These are phyloP conservation scores for Nephila pilipes DNA, from an alignment of 1,140 invertebrate species.

Conservation along the genomic window DNA sequence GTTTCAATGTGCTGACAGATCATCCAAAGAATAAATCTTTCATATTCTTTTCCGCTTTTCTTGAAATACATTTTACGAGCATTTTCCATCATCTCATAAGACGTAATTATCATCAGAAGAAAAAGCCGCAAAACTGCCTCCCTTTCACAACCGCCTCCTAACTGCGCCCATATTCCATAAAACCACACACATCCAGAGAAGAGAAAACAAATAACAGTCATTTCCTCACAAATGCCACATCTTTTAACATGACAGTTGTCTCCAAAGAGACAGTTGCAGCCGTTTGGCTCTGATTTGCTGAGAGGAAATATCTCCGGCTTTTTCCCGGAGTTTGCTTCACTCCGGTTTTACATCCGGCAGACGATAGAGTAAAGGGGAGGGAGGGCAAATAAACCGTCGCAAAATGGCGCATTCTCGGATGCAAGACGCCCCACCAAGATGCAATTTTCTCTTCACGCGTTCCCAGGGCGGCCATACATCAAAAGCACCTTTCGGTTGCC, in stretches of 20 bases:
- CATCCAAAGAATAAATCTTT: too few species aligned
- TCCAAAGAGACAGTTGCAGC: constrained; percentile 3
- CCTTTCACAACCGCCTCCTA: background rate
- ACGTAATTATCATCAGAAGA: background rate
- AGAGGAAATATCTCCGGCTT: background rate
- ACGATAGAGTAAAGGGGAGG: background rate
- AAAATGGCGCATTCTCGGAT: constrained; percentile 66
- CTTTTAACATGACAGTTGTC: constrained; percentile 17
- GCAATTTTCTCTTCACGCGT: constrained; percentile 74
- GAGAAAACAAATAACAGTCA: constrained; percentile 11
- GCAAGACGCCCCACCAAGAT: constrained; percentile 67
- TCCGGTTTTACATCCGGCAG: constrained; percentile 1
- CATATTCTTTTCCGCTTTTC: too few species aligned
- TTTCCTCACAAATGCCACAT: constrained; percentile 11
- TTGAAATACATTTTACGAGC: too few species aligned
- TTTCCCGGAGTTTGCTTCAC: background rate
- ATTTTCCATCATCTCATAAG: too few species aligned
- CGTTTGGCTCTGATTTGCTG: background rate
- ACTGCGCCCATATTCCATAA: background rate
- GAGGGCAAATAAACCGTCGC: constrained; percentile 36
- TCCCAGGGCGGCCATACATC: constrained; percentile 72
- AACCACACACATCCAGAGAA: background rate
- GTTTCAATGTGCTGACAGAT: too few species aligned
- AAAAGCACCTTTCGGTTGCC: constrained; percentile 74
- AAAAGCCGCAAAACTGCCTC: background rate